phyloP scores from a whole-genome alignment of 2,888 invertebrate genomes.

The Athalia cordata region DNA sequence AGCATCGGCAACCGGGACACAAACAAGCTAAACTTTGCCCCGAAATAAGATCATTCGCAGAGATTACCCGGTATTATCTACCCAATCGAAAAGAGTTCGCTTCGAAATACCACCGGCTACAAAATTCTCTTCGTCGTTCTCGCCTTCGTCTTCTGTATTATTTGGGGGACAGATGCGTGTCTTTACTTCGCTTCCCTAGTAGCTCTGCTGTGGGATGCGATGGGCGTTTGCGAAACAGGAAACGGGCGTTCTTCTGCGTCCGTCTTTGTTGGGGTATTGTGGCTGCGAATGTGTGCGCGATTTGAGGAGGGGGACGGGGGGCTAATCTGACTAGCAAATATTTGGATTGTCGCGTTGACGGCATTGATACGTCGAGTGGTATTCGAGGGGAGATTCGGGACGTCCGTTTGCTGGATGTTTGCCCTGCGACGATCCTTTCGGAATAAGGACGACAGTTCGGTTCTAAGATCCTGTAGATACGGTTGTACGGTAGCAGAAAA shows the following conservation, averaged over 20 bases:
- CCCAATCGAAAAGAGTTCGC: constrained; percentile 69
- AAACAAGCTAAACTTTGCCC: constrained; percentile 66
- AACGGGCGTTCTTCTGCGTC: constrained; percentile 15
- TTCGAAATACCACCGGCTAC: neutral
- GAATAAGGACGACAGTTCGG: constrained; percentile 57
- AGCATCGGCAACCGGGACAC: neutral
- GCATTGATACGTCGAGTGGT: constrained; percentile 69
- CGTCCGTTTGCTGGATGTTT: constrained; percentile 54
- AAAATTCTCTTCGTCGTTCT: no score
- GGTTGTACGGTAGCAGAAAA: constrained; percentile 50
- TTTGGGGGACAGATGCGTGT: constrained; percentile 20
- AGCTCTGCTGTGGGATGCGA: no score
- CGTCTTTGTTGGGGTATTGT: neutral
- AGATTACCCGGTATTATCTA: constrained; percentile 68
- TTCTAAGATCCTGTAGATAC: constrained; percentile 66
- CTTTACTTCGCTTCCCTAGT: neutral
- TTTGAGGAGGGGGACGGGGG: constrained; percentile 33
- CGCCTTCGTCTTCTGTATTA: neutral
- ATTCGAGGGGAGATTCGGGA: constrained; percentile 48
- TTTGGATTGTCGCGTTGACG: constrained; percentile 72
- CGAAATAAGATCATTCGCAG: constrained; percentile 69
- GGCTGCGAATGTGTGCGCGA: constrained; percentile 6
- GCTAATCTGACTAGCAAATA: constrained; percentile 72
- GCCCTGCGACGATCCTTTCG: constrained; percentile 50
- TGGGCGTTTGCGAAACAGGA: constrained; percentile 38